Evolutionary conservation across 23 tunicate species (phyloP).

Genomic region (Aplidium turbinatum): DNA sequence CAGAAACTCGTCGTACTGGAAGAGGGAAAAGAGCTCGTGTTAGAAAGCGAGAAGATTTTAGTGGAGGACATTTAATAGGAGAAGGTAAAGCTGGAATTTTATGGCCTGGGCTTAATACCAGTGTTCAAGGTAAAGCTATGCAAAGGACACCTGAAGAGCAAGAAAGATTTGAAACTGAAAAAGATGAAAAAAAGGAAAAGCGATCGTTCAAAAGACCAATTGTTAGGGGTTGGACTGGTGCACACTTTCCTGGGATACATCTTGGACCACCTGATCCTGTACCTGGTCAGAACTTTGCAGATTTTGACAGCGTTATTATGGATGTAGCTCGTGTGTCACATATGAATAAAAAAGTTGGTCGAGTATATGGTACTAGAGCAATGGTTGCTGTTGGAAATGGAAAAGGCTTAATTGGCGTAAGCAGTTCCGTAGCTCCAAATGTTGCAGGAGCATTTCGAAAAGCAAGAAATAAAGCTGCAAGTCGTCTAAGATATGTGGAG

Average conservation of each 20-base stretch:
- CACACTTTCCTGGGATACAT: conserved; percentile 61
- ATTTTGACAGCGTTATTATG: conserved; percentile 57
- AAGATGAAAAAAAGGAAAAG: conserved; percentile 23
- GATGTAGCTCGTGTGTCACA: conserved; percentile 79
- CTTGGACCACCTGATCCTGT: conserved; percentile 51
- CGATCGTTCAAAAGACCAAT: neutral
- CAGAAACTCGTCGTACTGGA: conserved; percentile 50
- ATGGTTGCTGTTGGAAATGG: conserved; percentile 82
- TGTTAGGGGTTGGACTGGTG: conserved; percentile 88
- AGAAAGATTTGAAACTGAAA: conserved; percentile 4
- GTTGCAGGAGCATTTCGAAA: conserved; percentile 67
- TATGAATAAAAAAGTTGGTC: conserved; percentile 51
- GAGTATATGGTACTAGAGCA: conserved; percentile 59
- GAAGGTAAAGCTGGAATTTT: conserved; percentile 62
- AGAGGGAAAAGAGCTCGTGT: conserved; percentile 76
- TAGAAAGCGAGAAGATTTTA: conserved; percentile 53
- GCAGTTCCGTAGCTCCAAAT: conserved; percentile 30
- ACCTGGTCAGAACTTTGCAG: conserved; percentile 34
- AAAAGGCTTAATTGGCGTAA: conserved; percentile 74
- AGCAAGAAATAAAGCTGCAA: conserved; percentile 70
- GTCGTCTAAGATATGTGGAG: conserved; percentile 60
- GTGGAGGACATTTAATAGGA: conserved; percentile 46
- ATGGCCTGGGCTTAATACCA: conserved; percentile 87
- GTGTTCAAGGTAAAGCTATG: neutral
- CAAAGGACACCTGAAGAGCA: conserved; percentile 54